Evolutionary conservation across 2,888 invertebrate genomes (phyloP), one percentile per base, ranked within the genome.

Genomic region (Alloplasta piceator): DNA sequence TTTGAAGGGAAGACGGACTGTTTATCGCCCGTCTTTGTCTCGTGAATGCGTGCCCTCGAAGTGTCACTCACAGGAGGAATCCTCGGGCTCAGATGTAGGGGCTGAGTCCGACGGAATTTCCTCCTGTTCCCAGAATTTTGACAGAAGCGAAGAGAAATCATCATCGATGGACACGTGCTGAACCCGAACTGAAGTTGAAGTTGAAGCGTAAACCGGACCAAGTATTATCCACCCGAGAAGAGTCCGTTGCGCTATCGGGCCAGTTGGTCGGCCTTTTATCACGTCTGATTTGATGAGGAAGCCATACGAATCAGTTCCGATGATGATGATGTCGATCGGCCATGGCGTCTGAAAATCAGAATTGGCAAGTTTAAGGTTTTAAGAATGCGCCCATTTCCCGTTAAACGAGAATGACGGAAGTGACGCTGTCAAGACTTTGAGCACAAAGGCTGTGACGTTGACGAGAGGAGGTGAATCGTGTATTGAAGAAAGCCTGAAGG

Each of bases 241-340:
- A 4, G 67, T 58, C 46, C 56, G 55, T 70, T 46, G 58, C 1
- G 56, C 68, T n/a, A 70, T 58, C 0, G 68, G 56, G n/a, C 46
- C 68, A 1, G 26, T 56, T 6, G 46, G 6, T 0, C 26, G 58
- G 5, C 68, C 58, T 14, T 70, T 70, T 36, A 46, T 9, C 4
- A 70, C 38, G 1, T 70, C 68, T 6, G 46, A 26, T 10, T 58
- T 43, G 58, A 56, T 36, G 26, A 58, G 36, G 6, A 58, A 46
- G 9, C 68, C 68, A 10, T 70, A 56, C 6, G 50, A 70, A 52
- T 70, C 38, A 9, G 56, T 46, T 56, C 55, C 58, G 36, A 70
- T 56, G 36, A 56, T n/a, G n/a, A n/a, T 70, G 26, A 46, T 0
- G 36, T 70, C 56, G 36, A 70, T 58, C 12, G 56, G 68, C 36